These are phyloP conservation scores for Galbula dea DNA, from an alignment of 2,113 vertebrate genomes.

Conservation along the genomic window DNA sequence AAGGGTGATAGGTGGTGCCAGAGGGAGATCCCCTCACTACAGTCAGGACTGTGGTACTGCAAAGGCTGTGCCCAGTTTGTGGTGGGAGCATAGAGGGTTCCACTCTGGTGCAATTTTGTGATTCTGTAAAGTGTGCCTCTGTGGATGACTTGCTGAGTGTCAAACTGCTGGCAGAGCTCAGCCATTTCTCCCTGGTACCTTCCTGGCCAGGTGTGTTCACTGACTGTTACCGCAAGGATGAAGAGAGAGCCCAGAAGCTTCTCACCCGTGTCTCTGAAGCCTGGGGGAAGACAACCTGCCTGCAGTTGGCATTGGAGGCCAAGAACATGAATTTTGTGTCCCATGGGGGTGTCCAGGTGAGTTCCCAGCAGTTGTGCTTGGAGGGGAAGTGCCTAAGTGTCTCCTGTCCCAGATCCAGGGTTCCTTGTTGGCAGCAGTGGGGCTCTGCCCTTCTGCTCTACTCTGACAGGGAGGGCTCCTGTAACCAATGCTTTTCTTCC, in stretches of 20 bases:
- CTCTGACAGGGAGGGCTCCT: fast-evolving
- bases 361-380: neutral
- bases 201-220: conserved; percentile 80
- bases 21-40: fast-evolving
- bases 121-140: neutral
- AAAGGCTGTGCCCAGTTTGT: fast-evolving
- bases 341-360: conserved; percentile 91
- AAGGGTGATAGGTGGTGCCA: neutral
- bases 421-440: fast-evolving
- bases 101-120: neutral
- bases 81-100: neutral
- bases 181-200: fast-evolving
- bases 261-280: conserved; percentile 81
- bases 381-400: neutral
- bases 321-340: conserved; percentile 89
- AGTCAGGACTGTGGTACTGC: fast-evolving
- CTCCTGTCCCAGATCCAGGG: neutral
- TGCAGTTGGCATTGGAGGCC: conserved; percentile 88
- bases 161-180: neutral
- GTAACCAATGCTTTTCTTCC: neutral
- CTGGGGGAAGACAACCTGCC: conserved; percentile 90
- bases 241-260: conserved; percentile 83
- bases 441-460: neutral
- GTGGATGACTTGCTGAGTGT: neutral
- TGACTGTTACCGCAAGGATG: conserved; percentile 83